Conservation (phyloP, 2,113 vertebrate species). For the Tetrao urogallus region DNA sequence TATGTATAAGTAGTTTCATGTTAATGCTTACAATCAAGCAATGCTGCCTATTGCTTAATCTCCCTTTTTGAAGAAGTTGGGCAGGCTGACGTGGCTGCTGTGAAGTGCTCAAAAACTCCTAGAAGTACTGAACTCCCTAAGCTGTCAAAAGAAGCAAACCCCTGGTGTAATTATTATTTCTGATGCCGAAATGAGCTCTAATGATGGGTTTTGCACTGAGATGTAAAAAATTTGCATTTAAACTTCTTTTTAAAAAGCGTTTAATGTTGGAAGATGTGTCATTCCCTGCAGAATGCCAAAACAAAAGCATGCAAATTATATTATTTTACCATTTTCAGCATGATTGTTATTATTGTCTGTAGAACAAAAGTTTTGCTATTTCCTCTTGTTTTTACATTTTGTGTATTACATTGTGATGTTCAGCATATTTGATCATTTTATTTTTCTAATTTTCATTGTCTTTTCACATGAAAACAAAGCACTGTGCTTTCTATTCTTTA, state of each 20-base stretch:
- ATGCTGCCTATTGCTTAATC: background rate
- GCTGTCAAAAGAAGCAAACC: background rate
- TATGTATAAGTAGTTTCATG: background rate
- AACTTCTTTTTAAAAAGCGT: conserved; percentile 6
- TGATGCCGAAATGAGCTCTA: background rate
- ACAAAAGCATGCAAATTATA: conserved; percentile 7
- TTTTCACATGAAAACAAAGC: background rate
- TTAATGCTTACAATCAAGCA: background rate
- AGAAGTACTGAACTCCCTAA: background rate
- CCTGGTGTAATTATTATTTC: background rate
- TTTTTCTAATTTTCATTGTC: conserved; percentile 13
- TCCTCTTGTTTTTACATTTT: background rate
- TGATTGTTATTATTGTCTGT: background rate
- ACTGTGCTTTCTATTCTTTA: background rate
- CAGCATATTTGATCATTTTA: background rate
- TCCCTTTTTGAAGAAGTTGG: background rate
- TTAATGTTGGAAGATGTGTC: conserved; percentile 27
- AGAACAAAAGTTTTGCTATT: conserved; percentile 9
- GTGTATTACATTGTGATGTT: background rate
- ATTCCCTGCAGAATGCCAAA: conserved; percentile 13
- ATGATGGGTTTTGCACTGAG: conserved; percentile 18
- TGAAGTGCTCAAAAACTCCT: background rate
- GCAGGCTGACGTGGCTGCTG: background rate
- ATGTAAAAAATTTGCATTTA: conserved; percentile 22
- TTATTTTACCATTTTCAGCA: conserved; percentile 41